phyloP scores from a whole-genome alignment of 2,888 invertebrate genomes.

The Synanthedon myopaeformis region DNA sequence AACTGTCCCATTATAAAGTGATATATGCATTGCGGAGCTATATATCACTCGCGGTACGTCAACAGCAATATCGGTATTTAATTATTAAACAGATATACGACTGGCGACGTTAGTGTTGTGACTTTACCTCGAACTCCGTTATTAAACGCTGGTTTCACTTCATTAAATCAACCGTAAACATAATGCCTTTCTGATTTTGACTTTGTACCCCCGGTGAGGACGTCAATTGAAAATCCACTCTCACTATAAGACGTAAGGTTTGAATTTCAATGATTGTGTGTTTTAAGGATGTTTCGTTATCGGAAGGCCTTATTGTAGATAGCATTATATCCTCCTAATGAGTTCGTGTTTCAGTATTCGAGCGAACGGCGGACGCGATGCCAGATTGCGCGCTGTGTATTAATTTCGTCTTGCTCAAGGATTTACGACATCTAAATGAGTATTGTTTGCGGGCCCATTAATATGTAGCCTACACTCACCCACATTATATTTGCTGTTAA shows the following conservation, averaged over 20 bases:
- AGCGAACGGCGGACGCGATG: conserved; percentile 11
- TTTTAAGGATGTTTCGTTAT: conserved; percentile 9
- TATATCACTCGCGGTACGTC: not conserved
- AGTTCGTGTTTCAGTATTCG: conserved; percentile 18
- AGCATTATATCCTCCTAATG: conserved; percentile 23
- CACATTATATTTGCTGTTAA: not conserved
- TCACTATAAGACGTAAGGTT: not conserved
- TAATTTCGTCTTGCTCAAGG: conserved; percentile 7
- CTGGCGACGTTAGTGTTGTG: conserved; percentile 4
- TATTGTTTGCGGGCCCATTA: conserved; percentile 9
- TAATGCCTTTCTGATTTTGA: conserved; percentile 5
- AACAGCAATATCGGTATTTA: not conserved
- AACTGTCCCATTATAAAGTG: not conserved
- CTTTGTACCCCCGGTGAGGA: not conserved
- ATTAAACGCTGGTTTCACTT: conserved; percentile 14
- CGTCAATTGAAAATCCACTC: not conserved
- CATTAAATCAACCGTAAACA: conserved; percentile 15
- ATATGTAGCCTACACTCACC: conserved; percentile 6
- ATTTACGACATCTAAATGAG: conserved; percentile 7
- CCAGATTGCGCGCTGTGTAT: conserved; percentile 3
- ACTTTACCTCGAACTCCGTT: conserved; percentile 9
- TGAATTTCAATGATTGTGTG: not conserved
- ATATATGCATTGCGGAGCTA: not conserved
- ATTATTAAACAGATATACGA: conserved; percentile 1
- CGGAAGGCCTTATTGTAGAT: conserved; percentile 15